A percentile compares a stretch with the other conserved stretches of the same genome.
Evolutionary conservation across 1,140 invertebrate species (phyloP).

Genomic region (Orussus abietinus): DNA sequence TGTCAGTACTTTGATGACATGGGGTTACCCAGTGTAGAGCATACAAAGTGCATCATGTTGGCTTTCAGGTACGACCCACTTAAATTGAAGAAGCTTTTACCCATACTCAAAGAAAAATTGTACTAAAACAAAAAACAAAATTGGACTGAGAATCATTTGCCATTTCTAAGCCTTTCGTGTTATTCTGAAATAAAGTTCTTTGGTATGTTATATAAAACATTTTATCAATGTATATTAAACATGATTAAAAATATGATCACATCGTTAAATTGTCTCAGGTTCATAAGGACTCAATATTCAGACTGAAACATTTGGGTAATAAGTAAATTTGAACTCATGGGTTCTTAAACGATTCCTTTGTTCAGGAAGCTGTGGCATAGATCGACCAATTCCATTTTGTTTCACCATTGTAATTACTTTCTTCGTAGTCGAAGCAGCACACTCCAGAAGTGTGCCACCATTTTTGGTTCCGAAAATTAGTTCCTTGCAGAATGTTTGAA

Average conservation of each 20-base stretch:
- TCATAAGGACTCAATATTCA: background rate
- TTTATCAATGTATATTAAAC: too few relatives aligned
- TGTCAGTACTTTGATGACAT: too few relatives aligned
- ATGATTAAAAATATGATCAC: too few relatives aligned
- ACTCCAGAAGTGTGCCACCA: background rate
- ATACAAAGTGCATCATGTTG: constrained; percentile 43
- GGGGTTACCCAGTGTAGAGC: constrained; percentile 40
- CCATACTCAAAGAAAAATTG: constrained; percentile 33
- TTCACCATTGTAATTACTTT: background rate
- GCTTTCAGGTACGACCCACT: constrained; percentile 39
- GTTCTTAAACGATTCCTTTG: constrained; percentile 5
- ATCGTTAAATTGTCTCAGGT: background rate
- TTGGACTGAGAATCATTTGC: too few relatives aligned
- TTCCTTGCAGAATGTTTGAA: constrained; percentile 28
- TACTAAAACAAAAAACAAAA: background rate
- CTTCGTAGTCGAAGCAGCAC: background rate
- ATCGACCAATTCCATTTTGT: background rate
- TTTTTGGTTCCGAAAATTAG: background rate
- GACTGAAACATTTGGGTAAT: background rate
- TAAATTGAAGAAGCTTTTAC: constrained; percentile 41
- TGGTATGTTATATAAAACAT: too few relatives aligned
- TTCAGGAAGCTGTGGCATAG: background rate
- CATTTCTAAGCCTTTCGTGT: too few relatives aligned
- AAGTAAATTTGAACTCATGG: constrained; percentile 3
- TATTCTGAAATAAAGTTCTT: too few relatives aligned